These are phyloP conservation scores for Lagopus leucura DNA, from an alignment of 2,113 vertebrate species.

Conservation along the genomic window DNA sequence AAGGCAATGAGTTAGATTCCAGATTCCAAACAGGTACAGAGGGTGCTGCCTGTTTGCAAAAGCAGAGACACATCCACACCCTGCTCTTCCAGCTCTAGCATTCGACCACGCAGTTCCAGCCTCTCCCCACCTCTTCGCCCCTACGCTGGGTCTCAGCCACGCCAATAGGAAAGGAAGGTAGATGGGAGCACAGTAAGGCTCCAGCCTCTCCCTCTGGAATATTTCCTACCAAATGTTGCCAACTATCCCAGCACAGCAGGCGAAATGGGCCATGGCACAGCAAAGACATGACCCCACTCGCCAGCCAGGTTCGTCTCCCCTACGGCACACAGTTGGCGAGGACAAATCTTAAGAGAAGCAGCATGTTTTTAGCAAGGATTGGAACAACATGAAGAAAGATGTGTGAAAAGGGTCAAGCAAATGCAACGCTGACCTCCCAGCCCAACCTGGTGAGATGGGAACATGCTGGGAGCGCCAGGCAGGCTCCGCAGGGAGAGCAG, in stretches of 20 bases:
- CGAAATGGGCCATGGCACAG: too few relatives aligned
- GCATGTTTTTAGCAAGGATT: background rate
- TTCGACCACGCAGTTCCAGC: background rate
- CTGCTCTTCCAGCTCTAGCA: background rate
- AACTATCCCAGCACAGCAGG: accelerated
- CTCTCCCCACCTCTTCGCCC: background rate
- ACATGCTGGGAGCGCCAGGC: background rate
- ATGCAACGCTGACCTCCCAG: background rate
- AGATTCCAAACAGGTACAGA: background rate
- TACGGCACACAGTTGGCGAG: too few relatives aligned
- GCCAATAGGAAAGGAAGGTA: accelerated
- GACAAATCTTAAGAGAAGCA: background rate
- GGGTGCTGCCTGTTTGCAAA: background rate
- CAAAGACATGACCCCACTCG: too few relatives aligned
- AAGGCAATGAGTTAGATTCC: background rate
- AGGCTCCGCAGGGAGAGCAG: background rate
- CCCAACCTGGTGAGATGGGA: background rate
- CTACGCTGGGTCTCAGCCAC: background rate
- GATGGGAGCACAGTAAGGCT: background rate
- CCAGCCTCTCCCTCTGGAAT: accelerated
- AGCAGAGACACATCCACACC: accelerated
- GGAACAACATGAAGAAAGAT: background rate
- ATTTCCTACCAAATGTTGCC: background rate
- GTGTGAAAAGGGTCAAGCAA: background rate
- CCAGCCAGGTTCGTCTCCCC: too few relatives aligned